Evolutionary conservation across 2,113 vertebrate genomes (phyloP).

Genomic region (Alaudala cheleensis): DNA sequence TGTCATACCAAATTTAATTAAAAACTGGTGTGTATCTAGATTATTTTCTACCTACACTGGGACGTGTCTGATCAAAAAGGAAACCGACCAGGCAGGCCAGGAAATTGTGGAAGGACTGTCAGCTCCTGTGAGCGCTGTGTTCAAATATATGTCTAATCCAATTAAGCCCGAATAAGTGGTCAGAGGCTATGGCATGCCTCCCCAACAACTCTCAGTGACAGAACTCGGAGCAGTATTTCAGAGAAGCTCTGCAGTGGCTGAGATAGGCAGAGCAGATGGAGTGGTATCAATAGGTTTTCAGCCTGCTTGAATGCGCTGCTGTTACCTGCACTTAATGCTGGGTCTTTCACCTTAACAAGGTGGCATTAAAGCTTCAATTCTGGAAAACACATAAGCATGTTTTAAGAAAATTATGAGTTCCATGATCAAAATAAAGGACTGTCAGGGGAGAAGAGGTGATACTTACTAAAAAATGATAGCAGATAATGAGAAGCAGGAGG

Average conservation of each 20-base stretch:
- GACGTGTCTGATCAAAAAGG: background rate
- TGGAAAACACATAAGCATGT: background rate
- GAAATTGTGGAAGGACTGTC: background rate
- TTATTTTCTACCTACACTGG: constrained; percentile 18
- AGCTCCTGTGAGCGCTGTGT: background rate
- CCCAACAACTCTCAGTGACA: background rate
- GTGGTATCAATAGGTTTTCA: background rate
- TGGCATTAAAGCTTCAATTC: background rate
- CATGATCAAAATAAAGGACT: background rate
- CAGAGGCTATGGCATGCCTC: background rate
- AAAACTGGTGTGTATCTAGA: background rate
- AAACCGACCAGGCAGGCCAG: background rate
- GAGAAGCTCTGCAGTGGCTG: background rate
- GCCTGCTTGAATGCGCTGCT: background rate
- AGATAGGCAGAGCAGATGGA: background rate
- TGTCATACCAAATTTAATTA: constrained; percentile 29
- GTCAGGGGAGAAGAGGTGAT: background rate
- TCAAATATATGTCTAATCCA: background rate
- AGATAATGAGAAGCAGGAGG: background rate
- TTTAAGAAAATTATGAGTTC: background rate
- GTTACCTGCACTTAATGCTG: background rate
- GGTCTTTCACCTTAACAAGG: background rate
- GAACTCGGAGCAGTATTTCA: background rate
- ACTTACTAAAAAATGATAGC: background rate
- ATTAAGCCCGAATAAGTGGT: background rate